Base-by-base conservation (phyloP, 1,140 invertebrate species). In the Melitaea cinxia region DNA sequence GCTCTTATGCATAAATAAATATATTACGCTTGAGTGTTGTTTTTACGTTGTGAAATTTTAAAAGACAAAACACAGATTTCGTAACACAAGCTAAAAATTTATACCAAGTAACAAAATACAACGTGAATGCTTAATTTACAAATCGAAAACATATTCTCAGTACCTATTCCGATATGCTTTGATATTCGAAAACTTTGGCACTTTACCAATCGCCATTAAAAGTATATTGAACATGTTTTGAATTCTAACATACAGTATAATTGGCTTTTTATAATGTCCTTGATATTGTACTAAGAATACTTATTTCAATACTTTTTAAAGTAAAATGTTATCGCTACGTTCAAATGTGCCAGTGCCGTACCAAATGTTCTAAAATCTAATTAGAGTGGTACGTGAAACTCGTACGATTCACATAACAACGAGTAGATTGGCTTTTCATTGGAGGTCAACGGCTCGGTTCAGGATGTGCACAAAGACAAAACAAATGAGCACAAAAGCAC, bases 401-500 rank as follows among this genome's bases (percentile, higher is more conserved):
- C 37, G 47, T 47, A 64, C 42, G 42, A 58, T 39, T 78, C 78
- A 82, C 77, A 78, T 77, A 39, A 83, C 73, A 82, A 82, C 76
- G 73, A 78, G 67, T 73, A 83, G 73, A 83, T 83, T 74, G 67
- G 72, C 80, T 84, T 86, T 88, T 83, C 80, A 83, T 76, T 63
- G 73, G 70, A 73, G 83, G 78, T 87, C 78, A 73, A 68, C 68
- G 78, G 73, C 79, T 68, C 70, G 70, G 83, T 89, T 87, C 87
- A 89, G 87, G 85, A 89, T 89, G 80, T 87, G 81, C 73, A 77
- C 85, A 85, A 71, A 83, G 77, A 88, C 85, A 88, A 89, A 85
- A 85, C 78, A 84, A 88, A 82, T 74, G 75, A 70, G 65, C 69
- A 86, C 78, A 83, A 85, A 78, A 74, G 70, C 66, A 77, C 80